Percentiles rank a stretch among this genome's conserved stretches.
phyloP scores from a whole-genome alignment of 1,140 invertebrate genomes.

The Drosophila ercepeae region DNA sequence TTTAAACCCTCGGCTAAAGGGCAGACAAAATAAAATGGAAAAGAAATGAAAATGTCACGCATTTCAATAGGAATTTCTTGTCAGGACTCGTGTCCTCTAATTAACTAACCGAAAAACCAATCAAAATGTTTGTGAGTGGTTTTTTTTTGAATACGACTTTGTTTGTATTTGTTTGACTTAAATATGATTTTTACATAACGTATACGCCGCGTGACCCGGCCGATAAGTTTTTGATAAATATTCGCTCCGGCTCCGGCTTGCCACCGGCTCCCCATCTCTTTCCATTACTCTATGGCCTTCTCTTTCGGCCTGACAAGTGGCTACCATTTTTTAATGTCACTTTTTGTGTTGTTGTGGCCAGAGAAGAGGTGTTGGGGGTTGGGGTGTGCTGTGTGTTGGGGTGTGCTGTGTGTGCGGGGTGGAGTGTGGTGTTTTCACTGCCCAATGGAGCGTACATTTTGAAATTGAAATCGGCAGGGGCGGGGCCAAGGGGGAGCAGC shows the following conservation, averaged over 20 bases:
- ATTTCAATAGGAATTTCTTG: constrained; percentile 35
- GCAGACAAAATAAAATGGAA: background rate
- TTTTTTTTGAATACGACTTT: constrained; percentile 12
- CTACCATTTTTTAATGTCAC: constrained; percentile 79
- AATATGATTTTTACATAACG: constrained; percentile 51
- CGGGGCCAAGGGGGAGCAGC: constrained; percentile 9
- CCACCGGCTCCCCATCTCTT: background rate
- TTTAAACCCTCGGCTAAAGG: constrained; percentile 1
- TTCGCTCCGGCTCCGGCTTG: constrained; percentile 13
- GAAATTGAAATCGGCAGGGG: constrained; percentile 75
- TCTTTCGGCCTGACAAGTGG: constrained; percentile 62
- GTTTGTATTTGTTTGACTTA: background rate
- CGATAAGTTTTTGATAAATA: constrained; percentile 66
- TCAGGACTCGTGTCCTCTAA: constrained; percentile 31
- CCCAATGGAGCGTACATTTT: constrained; percentile 79
- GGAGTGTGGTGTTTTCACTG: constrained; percentile 42
- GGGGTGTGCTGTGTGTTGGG: background rate
- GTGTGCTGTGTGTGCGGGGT: background rate
- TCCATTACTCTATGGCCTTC: background rate
- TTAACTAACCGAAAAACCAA: constrained; percentile 34
- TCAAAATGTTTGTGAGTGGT: constrained; percentile 27
- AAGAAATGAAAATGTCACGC: constrained; percentile 44
- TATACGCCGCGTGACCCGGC: constrained; percentile 58
- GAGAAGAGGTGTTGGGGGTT: background rate
- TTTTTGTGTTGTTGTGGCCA: constrained; percentile 54